Percentiles rank a stretch among this genome's conserved stretches.
Evolutionary conservation across 92 coral and sea anemone genomes (phyloP).

Genomic region (Phenganax stokvisi): DNA sequence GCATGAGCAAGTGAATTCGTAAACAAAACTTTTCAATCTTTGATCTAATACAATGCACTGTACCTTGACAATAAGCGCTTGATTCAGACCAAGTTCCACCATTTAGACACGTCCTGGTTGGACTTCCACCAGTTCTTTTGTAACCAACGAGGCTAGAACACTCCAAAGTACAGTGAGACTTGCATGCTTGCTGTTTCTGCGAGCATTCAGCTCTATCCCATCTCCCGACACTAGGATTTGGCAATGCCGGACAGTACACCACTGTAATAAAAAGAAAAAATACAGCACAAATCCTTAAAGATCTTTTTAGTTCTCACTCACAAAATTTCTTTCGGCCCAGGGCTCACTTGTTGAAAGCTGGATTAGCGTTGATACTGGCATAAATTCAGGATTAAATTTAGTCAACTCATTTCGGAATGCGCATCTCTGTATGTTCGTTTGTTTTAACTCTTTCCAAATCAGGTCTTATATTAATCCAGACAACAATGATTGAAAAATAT

Average conservation of each 20-base stretch:
- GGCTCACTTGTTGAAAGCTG: background rate
- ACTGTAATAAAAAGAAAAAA: constrained; percentile 39
- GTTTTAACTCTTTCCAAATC: no score
- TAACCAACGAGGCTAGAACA: constrained; percentile 67
- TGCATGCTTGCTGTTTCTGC: constrained; percentile 61
- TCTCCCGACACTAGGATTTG: constrained; percentile 60
- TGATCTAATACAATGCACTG: no score
- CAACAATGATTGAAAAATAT: no score
- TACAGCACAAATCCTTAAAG: background rate
- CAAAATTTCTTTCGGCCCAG: no score
- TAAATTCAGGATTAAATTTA: no score
- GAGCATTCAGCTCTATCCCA: constrained; percentile 79
- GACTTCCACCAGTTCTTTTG: constrained; percentile 57
- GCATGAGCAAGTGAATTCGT: no score
- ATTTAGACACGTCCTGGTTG: constrained; percentile 56
- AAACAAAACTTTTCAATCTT: no score
- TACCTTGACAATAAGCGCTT: constrained; percentile 77
- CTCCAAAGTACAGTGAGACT: constrained; percentile 62
- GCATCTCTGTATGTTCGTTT: no score
- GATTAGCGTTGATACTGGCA: background rate
- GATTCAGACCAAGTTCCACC: constrained; percentile 84
- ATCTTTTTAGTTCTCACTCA: background rate
- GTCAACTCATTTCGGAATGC: no score
- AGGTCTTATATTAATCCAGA: no score
- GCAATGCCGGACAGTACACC: constrained; percentile 65